Conservation (phyloP, 2,797 vertebrate species). For the Peromyscus melanophrys region DNA sequence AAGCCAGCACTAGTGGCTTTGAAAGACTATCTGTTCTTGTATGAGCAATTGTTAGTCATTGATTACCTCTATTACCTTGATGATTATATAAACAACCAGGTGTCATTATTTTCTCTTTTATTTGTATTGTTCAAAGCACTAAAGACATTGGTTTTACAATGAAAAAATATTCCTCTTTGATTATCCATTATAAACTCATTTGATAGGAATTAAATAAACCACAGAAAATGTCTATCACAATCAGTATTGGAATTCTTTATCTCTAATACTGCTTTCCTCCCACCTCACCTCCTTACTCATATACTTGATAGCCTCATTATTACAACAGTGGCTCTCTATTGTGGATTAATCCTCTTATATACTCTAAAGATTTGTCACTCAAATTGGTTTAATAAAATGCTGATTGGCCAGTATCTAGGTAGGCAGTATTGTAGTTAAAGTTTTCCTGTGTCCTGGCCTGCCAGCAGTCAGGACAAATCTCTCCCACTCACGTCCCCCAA, state of each 20-base stretch:
- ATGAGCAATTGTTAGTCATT: not conserved
- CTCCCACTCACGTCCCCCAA: too few relatives aligned
- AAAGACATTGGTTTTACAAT: slow-evolving; percentile 30
- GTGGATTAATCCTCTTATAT: too few relatives aligned
- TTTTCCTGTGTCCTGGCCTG: too few relatives aligned
- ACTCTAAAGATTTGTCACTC: too few relatives aligned
- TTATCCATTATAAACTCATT: slow-evolving; percentile 26
- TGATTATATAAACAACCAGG: not conserved
- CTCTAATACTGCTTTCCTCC: not conserved
- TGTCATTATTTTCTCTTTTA: not conserved
- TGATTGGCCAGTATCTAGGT: too few relatives aligned
- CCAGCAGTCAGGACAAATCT: too few relatives aligned
- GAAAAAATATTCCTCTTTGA: slow-evolving; percentile 48
- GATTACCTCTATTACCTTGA: slow-evolving; percentile 59
- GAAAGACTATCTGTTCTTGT: slow-evolving; percentile 45
- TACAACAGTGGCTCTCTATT: not conserved
- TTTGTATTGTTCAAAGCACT: not conserved
- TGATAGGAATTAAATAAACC: slow-evolving; percentile 17
- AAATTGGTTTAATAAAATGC: too few relatives aligned
- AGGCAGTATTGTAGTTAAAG: too few relatives aligned
- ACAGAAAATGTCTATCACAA: not conserved
- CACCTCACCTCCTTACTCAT: not conserved
- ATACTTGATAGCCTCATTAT: not conserved
- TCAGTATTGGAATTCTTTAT: not conserved
- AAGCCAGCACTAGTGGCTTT: slow-evolving; percentile 23